phyloP scores from a whole-genome alignment of 2,888 invertebrate species.

The Megamerina dolium region DNA sequence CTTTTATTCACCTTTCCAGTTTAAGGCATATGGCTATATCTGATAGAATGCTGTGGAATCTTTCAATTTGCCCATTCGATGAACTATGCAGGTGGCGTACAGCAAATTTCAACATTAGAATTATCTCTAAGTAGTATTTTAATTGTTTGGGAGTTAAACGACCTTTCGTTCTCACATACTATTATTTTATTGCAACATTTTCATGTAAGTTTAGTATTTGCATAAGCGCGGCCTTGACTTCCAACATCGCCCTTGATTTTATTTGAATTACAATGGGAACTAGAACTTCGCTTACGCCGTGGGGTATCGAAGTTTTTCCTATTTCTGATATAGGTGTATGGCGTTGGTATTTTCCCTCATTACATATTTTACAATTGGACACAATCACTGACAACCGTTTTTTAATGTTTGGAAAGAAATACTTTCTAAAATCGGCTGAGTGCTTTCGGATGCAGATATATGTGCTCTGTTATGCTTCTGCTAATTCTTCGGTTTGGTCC shows the following conservation, averaged over 20 bases:
- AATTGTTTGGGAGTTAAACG: constrained; percentile 14
- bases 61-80: constrained; percentile 2
- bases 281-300: too few species aligned
- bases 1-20: too few species aligned
- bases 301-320: too few species aligned
- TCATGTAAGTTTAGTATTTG: constrained; percentile 20
- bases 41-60: constrained; percentile 1
- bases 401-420: too few species aligned
- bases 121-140: constrained; percentile 6
- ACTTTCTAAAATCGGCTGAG: too few species aligned
- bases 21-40: constrained; percentile 19
- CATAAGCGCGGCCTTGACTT: constrained; percentile 12
- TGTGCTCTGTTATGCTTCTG: too few species aligned
- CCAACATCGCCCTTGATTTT: constrained; percentile 19
- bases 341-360: neutral
- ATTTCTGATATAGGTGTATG: neutral
- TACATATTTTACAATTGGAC: neutral
- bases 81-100: neutral
- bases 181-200: constrained; percentile 15
- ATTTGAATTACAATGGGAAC: too few species aligned
- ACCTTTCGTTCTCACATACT: constrained; percentile 21
- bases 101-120: constrained; percentile 4
- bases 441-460: too few species aligned
- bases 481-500: too few species aligned
- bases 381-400: too few species aligned